Base-by-base conservation (phyloP, 2,797 vertebrate genomes). In the Scolopax bukidnonensis region DNA sequence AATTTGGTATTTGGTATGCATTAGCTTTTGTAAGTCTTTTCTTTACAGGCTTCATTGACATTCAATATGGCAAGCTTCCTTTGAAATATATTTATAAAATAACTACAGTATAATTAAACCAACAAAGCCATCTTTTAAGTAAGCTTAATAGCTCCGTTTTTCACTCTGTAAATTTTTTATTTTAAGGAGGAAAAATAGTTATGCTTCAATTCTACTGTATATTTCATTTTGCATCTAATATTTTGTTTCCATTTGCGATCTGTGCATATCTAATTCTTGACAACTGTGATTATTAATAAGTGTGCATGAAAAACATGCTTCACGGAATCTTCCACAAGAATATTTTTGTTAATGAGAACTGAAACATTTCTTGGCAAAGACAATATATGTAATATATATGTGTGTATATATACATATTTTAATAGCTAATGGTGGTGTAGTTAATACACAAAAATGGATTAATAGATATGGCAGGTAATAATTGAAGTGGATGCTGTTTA, bases 21-120 rank as follows among this genome's bases (percentile, higher is more conserved):
- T 98, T 98, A 96, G 97, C 97, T 97, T 98, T 98, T 98, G 95
- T 97, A 97, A 97, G 84, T 97, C 97, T 96, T 98, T 97, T 97
- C 97, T 98, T 97, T 97, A 97, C 92, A 97, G 93, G 87, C 96
- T 95, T 98, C 98, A 98, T 98, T 98, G 98, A 96, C 97, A 98
- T 98, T 98, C 97, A 98, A 97, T 98, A 98, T 98, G 96, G 97
- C 96, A 98, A 97, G 97, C 97, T 97, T 98, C 97, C 97, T 98
- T 97, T 98, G 98, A 98, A 98, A 98, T 94, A 97, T 98, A 98
- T 98, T 98, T 98, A 98, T 98, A 98, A 98, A 98, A 98, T 98
- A 98, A 98, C 97, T 98, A 97, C 97, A 97, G 97, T 98, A 97
- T 98, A 98, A 98, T 98, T 98, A 98, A 98, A 97, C 97, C 97